Percentiles rank a stretch among this genome's conserved stretches.
Evolutionary conservation across 2,113 vertebrate genomes (phyloP).

Genomic region (Oncorhynchus clarkii): DNA sequence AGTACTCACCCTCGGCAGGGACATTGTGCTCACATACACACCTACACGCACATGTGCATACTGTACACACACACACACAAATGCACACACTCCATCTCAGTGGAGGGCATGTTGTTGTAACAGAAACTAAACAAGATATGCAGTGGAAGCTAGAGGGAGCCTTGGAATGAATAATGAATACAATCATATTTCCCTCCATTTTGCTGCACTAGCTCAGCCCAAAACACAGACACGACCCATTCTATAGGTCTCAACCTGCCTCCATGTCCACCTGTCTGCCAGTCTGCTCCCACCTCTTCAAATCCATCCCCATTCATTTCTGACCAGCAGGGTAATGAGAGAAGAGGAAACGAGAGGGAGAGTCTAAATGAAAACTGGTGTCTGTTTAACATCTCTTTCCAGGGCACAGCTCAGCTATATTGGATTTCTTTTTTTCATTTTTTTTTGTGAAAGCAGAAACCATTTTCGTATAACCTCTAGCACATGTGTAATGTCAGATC

Average conservation of each 20-base stretch:
- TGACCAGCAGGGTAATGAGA: neutral
- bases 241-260: neutral
- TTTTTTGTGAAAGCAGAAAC: neutral
- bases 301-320: neutral
- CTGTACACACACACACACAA: too few species aligned
- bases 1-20: neutral
- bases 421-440: neutral
- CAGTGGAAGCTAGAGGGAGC: neutral
- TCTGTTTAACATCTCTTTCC: neutral
- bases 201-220: neutral
- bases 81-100: slow-evolving; percentile 15
- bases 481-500: slow-evolving; percentile 4
- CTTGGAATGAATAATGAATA: slow-evolving; percentile 3
- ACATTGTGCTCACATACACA: neutral
- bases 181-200: neutral
- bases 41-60: neutral
- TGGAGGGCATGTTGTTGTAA: neutral
- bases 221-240: neutral
- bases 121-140: neutral
- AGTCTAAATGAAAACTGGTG: neutral
- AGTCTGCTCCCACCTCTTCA: neutral
- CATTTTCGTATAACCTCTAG: neutral
- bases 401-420: neutral
- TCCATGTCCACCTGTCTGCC: too few species aligned
- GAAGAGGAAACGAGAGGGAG: neutral